phyloP scores from a whole-genome alignment of 2,888 invertebrate species.

The Caenorhabditis auriculariae region DNA sequence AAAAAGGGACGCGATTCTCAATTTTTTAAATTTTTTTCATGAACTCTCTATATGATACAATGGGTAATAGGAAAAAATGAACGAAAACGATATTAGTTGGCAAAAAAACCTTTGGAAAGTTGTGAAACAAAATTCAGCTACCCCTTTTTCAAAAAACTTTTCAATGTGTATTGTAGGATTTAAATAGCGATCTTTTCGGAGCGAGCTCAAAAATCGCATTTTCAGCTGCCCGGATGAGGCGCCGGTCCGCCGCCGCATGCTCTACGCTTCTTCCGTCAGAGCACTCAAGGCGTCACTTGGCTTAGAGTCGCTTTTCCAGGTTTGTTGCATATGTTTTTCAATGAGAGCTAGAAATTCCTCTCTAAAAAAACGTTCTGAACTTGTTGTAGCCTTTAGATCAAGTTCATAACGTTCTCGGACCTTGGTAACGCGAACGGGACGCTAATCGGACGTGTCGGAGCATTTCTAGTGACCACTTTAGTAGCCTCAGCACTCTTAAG shows the following conservation, averaged over 20 bases:
- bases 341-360: no score
- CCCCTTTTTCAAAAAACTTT: background rate
- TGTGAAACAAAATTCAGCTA: no score
- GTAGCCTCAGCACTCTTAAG: no score
- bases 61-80: background rate
- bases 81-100: no score
- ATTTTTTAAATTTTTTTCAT: background rate
- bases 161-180: background rate
- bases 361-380: no score
- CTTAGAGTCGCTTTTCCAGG: slow-evolving; percentile 62
- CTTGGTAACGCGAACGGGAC: no score
- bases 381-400: no score
- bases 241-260: slow-evolving; percentile 63
- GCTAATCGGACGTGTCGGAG: no score
- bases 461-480: no score
- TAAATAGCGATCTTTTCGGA: background rate
- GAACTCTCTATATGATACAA: background rate
- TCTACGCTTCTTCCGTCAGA: slow-evolving; percentile 63
- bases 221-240: slow-evolving; percentile 63
- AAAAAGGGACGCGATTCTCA: background rate
- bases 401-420: no score
- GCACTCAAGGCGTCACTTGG: slow-evolving; percentile 63
- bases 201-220: background rate
- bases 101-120: no score
- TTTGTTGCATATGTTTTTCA: no score